Conservation (phyloP, 2,113 vertebrate genomes). For the Fulmarus glacialis region DNA sequence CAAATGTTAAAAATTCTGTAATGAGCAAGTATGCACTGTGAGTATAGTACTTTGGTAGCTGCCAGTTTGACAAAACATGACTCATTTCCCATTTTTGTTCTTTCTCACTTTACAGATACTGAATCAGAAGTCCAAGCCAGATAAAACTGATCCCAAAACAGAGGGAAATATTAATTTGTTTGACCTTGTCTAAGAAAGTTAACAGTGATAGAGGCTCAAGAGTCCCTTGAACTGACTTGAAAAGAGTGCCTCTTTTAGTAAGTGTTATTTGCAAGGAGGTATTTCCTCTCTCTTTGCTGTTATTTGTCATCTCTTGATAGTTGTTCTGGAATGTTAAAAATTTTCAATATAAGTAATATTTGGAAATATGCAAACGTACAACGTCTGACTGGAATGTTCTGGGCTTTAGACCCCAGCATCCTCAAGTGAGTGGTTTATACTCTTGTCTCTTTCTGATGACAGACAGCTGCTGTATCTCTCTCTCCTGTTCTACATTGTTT, state of each 20-base stretch:
- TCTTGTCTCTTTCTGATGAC: not conserved
- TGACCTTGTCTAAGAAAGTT: not conserved
- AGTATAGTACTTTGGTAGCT: not conserved
- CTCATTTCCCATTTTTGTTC: not conserved
- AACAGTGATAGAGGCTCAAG: not conserved
- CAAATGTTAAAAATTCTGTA: not conserved
- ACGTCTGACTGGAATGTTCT: not conserved
- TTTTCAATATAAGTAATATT: not conserved
- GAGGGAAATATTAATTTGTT: not conserved
- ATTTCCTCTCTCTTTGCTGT: not conserved
- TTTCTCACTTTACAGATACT: not conserved
- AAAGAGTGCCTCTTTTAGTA: fast-evolving
- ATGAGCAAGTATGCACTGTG: not conserved
- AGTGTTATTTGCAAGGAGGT: not conserved
- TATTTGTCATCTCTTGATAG: not conserved
- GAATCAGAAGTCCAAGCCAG: not conserved
- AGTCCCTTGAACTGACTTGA: not conserved
- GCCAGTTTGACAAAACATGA: not conserved
- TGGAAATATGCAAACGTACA: not conserved
- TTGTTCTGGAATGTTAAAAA: not conserved
- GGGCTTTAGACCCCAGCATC: not conserved
- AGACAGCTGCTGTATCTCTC: not conserved
- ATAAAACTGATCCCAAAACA: not conserved
- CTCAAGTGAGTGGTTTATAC: not conserved
- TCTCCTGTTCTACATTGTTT: not conserved